phyloP scores from a whole-genome alignment of 2,113 vertebrate genomes.

The Spilogale gracilis region DNA sequence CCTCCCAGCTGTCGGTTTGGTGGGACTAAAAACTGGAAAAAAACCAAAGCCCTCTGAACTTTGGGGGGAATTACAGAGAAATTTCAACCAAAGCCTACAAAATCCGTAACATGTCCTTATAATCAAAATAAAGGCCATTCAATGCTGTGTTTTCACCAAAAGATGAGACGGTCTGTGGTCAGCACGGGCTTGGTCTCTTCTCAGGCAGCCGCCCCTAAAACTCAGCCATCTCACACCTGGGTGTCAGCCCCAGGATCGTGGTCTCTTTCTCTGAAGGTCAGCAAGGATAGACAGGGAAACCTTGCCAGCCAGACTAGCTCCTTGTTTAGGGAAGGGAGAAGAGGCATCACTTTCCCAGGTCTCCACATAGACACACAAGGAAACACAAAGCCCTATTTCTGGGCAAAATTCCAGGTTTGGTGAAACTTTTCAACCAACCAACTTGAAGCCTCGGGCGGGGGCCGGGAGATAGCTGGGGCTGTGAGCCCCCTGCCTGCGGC shows the following conservation, averaged over 20 bases:
- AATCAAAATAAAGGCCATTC: not conserved
- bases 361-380: not conserved
- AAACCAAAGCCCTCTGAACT: not conserved
- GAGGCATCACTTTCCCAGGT: not conserved
- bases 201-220: not conserved
- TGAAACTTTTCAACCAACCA: not conserved
- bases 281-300: not conserved
- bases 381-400: not conserved
- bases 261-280: not conserved
- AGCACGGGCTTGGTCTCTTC: not conserved
- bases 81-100: not conserved
- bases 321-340: not conserved
- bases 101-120: not conserved
- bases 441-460: not conserved
- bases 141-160: not conserved
- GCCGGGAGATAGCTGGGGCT: not conserved
- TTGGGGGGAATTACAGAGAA: not conserved
- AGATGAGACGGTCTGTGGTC: not conserved
- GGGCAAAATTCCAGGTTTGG: constrained; percentile 4
- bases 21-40: not conserved
- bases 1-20: not conserved
- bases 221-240: not conserved
- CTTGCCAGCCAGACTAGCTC: not conserved
- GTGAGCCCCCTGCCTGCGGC: accelerated
- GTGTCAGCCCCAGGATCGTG: not conserved